Conservation (phyloP, 2,797 vertebrate genomes). For the Bryconaethiops microstoma region DNA sequence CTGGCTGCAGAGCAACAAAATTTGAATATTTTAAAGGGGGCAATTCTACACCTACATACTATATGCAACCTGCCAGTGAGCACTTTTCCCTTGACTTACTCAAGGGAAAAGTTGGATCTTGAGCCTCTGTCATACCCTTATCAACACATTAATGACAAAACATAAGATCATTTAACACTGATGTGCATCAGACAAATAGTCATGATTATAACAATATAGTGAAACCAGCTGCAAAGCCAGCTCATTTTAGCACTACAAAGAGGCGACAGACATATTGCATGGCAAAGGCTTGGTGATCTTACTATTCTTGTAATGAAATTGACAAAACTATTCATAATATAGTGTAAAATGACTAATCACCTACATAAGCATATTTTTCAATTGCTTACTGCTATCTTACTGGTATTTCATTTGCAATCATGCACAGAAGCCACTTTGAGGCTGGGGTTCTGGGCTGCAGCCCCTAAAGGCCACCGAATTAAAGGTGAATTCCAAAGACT, state of each 20-base stretch:
- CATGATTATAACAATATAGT: not conserved
- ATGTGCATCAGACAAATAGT: not conserved
- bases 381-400: not conserved
- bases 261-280: too few species aligned
- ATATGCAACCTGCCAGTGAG: constrained; percentile 53
- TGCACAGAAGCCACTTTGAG: not conserved
- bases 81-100: constrained; percentile 55
- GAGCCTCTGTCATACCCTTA: not conserved
- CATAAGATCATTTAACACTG: not conserved
- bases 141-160: too few species aligned
- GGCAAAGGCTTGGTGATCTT: not conserved
- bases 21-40: too few species aligned
- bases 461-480: not conserved
- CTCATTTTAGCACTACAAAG: not conserved
- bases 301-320: not conserved
- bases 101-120: constrained; percentile 36
- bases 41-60: too few species aligned
- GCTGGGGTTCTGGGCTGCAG: not conserved
- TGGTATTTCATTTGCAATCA: not conserved
- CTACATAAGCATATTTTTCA: too few species aligned
- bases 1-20: too few species aligned
- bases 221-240: not conserved
- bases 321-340: too few species aligned
- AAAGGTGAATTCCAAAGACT: not conserved
- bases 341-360: too few species aligned